phyloP scores from a whole-genome alignment of 1,140 invertebrate genomes.

The Eriosoma lanigerum region DNA sequence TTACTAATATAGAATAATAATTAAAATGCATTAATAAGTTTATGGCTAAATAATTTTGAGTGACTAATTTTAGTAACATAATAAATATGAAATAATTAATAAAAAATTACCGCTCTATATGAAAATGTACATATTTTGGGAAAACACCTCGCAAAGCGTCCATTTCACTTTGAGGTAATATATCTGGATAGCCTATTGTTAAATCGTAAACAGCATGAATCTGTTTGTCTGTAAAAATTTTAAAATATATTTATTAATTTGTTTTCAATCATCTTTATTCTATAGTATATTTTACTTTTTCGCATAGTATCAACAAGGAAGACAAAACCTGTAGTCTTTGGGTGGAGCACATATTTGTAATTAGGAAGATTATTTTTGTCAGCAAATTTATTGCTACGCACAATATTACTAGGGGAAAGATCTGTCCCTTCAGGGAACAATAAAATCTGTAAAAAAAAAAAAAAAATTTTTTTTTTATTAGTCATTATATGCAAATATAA shows the following conservation, averaged over 20 bases:
- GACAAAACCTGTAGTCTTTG: conserved; percentile 81
- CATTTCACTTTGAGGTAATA: conserved; percentile 69
- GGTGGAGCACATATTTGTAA: conserved; percentile 79
- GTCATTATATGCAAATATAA: too few relatives aligned
- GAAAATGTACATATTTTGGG: conserved; percentile 73
- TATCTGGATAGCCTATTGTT: conserved; percentile 73
- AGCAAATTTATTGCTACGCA: conserved; percentile 74
- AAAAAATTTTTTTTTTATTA: too few relatives aligned
- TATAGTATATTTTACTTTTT: conserved; percentile 55
- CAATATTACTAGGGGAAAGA: conserved; percentile 71
- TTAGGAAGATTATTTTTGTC: conserved; percentile 66
- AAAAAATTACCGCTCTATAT: conserved; percentile 68
- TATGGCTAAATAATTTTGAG: too few relatives aligned
- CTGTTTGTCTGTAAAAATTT: conserved; percentile 60
- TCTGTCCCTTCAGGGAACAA: conserved; percentile 91
- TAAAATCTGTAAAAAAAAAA: conserved; percentile 65
- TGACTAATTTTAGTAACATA: too few relatives aligned
- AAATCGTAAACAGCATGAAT: conserved; percentile 72
- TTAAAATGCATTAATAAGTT: too few relatives aligned
- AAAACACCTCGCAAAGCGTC: conserved; percentile 68
- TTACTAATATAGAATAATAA: too few relatives aligned
- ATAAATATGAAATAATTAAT: too few relatives aligned
- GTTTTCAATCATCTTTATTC: neutral
- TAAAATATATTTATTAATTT: conserved; percentile 15
- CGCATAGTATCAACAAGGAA: conserved; percentile 70